Conservation (phyloP, 1,140 invertebrate genomes). For the Papilio polyxenes region DNA sequence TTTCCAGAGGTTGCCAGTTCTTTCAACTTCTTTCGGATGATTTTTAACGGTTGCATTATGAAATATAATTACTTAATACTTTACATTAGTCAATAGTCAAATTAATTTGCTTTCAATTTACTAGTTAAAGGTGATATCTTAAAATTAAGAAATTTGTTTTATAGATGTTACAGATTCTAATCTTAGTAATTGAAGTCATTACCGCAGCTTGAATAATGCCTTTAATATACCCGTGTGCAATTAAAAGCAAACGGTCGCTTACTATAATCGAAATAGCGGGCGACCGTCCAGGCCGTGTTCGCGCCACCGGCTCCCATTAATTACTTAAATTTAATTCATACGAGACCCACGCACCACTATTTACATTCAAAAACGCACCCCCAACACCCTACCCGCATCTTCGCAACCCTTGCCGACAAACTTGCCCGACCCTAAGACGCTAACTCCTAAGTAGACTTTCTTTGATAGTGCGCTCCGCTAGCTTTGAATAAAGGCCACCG, state of each 20-base stretch:
- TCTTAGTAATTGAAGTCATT: neutral
- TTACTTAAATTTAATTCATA: constrained; percentile 81
- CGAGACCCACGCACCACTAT: constrained; percentile 72
- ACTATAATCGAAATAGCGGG: constrained; percentile 51
- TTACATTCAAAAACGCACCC: constrained; percentile 76
- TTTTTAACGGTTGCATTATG: too few species aligned
- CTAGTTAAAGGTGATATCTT: neutral
- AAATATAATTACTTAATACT: too few species aligned
- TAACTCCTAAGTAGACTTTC: constrained; percentile 78
- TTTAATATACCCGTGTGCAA: constrained; percentile 44
- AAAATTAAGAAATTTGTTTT: neutral
- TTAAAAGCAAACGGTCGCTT: constrained; percentile 50
- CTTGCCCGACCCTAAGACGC: constrained; percentile 76
- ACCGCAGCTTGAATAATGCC: neutral
- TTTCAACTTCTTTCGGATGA: too few species aligned
- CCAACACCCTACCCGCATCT: constrained; percentile 67
- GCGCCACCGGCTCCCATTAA: constrained; percentile 67
- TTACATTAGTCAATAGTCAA: too few species aligned
- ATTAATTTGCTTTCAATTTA: neutral
- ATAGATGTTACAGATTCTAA: neutral
- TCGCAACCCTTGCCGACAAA: constrained; percentile 73
- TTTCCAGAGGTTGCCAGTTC: too few species aligned
- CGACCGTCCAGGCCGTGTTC: constrained; percentile 42
- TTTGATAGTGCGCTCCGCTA: constrained; percentile 79
- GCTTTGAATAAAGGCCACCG: constrained; percentile 74